Evolutionary conservation across 2,888 invertebrate genomes (phyloP), one percentile per base, ranked within the genome.

Genomic region (Polydrusus tereticollis): DNA sequence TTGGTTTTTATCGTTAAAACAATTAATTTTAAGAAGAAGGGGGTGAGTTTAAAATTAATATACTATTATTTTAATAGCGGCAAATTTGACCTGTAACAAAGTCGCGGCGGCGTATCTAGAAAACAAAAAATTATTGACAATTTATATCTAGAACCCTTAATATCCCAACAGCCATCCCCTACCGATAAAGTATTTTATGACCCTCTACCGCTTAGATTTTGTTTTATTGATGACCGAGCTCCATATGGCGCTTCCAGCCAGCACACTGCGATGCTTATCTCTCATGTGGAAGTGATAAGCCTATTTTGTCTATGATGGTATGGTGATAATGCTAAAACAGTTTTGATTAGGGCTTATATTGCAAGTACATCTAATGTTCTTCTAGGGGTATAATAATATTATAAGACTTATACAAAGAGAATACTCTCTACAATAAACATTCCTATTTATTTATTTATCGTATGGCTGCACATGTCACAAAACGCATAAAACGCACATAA

Each of bases 221-320:
- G 50, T 69, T 55, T 57, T 64, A 58, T 63, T 43, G 47, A 43
- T 41, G 59, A 45, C 36, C 57, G 59, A 16, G 57, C 55, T 41
- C 29, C 69, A 69, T 69, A 69, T 69, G 69, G 69, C 57, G 50
- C 69, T 62, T 62, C 62, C 47, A 41, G 64, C 57, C 29, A 29
- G 69, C 45, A 45, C 45, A 33, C 50, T 33, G 23, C 47, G 57
- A 64, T 63, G 16, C 69, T 69, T 69, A 63, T 64, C 69, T 43
- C 57, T 63, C 69, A 69, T 64, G 69, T 64, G 69, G 69, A 69
- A 69, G 47, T 57, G 69, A 69, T 69, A 64, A 64, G 69, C 45
- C 62, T 29, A 52, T 52, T 52, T 52, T 52, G 52, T 29, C 52
- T 29, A 16, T 26, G 26, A 52, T 52, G 29, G 21, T 26, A 14